Percentiles rank a stretch among this genome's conserved stretches.
Evolutionary conservation across 1,140 invertebrate species (phyloP).

Genomic region (Monomorium pharaonis): DNA sequence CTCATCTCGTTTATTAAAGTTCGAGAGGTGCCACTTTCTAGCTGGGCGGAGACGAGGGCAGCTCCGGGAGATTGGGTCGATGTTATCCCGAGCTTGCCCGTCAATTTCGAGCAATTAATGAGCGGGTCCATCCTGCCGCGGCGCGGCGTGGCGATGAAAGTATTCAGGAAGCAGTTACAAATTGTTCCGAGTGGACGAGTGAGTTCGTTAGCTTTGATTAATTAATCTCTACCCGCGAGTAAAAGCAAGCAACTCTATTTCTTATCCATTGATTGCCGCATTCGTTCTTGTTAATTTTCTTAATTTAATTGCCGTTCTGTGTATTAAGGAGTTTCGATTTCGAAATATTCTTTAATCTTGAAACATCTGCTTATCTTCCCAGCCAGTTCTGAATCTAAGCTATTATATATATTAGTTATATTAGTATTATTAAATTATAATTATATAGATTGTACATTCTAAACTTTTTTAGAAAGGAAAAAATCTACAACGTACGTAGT

Average conservation of each 20-base stretch:
- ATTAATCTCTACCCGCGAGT: conserved; percentile 52
- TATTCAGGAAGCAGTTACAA: conserved; percentile 10
- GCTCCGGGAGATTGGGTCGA: conserved; percentile 6
- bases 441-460: not conserved
- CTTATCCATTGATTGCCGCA: not conserved
- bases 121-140: not conserved
- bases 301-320: not conserved
- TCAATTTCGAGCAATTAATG: conserved; percentile 61
- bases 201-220: conserved; percentile 44
- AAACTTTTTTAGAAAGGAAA: not conserved
- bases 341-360: not conserved
- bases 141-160: conserved; percentile 18
- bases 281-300: not conserved
- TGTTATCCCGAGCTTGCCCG: conserved; percentile 14
- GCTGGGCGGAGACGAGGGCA: conserved; percentile 24
- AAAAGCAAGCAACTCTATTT: not conserved
- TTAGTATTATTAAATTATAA: not conserved
- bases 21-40: conserved; percentile 57
- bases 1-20: conserved; percentile 45
- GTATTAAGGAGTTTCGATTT: not conserved
- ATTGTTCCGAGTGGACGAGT: conserved; percentile 31
- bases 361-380: not conserved
- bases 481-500: not conserved
- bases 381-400: not conserved
- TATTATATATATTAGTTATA: not conserved